Evolutionary conservation across 2,797 vertebrate species (phyloP).

Genomic region (Manis pentadactyla): DNA sequence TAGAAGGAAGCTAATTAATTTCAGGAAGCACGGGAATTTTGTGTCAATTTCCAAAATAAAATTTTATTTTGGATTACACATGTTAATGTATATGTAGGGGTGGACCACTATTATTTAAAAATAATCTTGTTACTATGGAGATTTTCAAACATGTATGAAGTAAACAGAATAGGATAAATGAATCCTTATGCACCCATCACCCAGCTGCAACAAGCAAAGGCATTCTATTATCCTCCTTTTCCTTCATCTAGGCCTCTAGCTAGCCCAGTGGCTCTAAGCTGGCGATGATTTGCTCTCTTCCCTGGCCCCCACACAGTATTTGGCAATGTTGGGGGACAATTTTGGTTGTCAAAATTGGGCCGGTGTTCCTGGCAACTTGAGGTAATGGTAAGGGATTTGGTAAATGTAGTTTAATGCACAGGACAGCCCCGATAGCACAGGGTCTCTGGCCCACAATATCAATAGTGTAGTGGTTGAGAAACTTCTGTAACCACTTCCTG

Average conservation of each 20-base stretch:
- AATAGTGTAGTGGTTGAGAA: background rate
- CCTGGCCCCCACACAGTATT: background rate
- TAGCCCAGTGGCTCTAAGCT: background rate
- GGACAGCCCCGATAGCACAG: background rate
- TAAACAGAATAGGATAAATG: background rate
- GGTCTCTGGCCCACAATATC: background rate
- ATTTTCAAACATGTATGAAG: constrained; percentile 16
- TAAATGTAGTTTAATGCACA: background rate
- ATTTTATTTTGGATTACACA: constrained; percentile 29
- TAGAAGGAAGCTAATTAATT: constrained; percentile 13
- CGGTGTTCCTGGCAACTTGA: background rate
- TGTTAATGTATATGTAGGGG: background rate
- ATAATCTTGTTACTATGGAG: background rate
- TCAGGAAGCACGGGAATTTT: constrained; percentile 2
- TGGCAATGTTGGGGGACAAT: background rate
- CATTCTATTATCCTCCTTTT: background rate
- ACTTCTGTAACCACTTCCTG: background rate
- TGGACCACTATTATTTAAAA: background rate
- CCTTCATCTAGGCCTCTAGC: background rate
- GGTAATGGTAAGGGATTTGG: background rate
- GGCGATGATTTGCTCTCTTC: background rate
- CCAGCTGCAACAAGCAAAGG: background rate
- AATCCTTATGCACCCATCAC: background rate
- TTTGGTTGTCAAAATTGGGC: background rate
- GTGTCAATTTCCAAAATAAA: background rate